Base-by-base conservation (phyloP, 2,113 vertebrate species). In the Pachypanchax playfairii region DNA sequence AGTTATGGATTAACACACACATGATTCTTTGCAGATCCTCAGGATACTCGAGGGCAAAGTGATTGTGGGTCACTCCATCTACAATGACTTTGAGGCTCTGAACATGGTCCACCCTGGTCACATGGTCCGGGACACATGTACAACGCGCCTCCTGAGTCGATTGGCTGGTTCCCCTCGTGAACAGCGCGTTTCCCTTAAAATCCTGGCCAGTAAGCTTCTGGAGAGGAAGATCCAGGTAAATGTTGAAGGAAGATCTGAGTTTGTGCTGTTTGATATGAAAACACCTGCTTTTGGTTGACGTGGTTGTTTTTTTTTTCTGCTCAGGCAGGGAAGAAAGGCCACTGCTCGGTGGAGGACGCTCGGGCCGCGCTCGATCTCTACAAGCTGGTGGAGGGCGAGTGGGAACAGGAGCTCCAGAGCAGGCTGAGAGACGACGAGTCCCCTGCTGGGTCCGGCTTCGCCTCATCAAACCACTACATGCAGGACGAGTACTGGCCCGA, bases 341-440 rank as follows among this genome's bases (percentile, higher is more conserved):
- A 99, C 88, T 96, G 94, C 0, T 98, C 97, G 0, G 94, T 97
- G 52, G 95, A 99, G 72, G 97, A 99, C 0, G 94, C 97, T 8
- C 61, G 18, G 25, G 93, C 97, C 0, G 86, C 96, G 22, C 93
- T 99, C 82, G 95, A 99, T 67, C 93, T 99, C 20, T 99, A 98
- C 89, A 94, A 93, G 76, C 91, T 98, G 84, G 96, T 98, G 61
- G 94, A 96, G 79, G 86, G 71, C 9, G 85, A 90, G 68, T 97
- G 96, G 95, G 97, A 99, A 50, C 70, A 59, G 17, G 80, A 91
- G 24, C 41, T 91, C 58, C 86, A 89, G 54, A 21, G 1, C 12
- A 70, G 24, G 3, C 55, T 77, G 35, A 44, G 64, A 1, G 22
- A 55, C 11, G 12, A 74, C 0, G 31, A 78, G 0, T 66, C 85